These are phyloP conservation scores for Callaeas wilsoni DNA, from an alignment of 2,113 vertebrate genomes.

Conservation along the genomic window DNA sequence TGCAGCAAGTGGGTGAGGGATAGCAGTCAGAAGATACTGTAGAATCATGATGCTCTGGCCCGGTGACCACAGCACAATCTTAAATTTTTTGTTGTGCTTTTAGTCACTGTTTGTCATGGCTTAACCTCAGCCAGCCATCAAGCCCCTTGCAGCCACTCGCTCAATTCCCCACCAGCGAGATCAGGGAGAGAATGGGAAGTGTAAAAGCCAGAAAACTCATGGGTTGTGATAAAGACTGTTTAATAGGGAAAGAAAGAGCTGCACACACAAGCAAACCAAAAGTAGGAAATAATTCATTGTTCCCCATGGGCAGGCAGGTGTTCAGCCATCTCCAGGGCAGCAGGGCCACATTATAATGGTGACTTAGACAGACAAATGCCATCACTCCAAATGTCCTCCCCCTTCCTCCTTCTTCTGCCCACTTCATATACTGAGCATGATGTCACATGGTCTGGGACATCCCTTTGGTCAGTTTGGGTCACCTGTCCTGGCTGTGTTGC, in stretches of 20 bases:
- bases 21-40: background rate
- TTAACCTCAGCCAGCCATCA: background rate
- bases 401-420: background rate
- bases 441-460: background rate
- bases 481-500: background rate
- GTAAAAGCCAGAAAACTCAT: background rate
- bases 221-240: background rate
- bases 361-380: background rate
- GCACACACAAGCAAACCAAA: background rate
- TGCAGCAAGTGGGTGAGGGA: background rate
- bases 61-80: background rate
- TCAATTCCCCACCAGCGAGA: background rate
- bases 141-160: rapidly evolving
- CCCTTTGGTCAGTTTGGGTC: background rate
- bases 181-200: background rate
- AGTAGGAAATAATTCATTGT: background rate
- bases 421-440: background rate
- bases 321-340: background rate
- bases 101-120: background rate
- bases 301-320: background rate
- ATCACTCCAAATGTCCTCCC: background rate
- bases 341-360: background rate
- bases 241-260: background rate
- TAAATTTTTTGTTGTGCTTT: background rate
- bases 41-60: background rate